These are phyloP conservation scores for Galeopterus variegatus DNA, from an alignment of 2,113 vertebrate genomes.

Conservation along the genomic window DNA sequence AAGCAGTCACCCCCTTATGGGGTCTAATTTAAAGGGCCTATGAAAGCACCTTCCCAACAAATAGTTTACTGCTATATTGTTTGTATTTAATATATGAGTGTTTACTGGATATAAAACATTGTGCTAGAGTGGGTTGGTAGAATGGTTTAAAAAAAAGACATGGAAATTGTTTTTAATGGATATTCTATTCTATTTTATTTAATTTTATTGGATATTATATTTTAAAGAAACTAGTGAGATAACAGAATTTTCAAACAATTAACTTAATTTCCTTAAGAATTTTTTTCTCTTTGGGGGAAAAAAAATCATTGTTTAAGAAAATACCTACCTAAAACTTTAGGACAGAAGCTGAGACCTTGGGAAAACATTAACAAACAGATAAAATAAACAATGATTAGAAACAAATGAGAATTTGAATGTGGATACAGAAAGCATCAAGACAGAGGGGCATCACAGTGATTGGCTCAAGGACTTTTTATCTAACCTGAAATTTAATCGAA, in stretches of 20 bases:
- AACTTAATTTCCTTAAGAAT: neutral
- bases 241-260: conserved; percentile 36
- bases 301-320: conserved; percentile 2
- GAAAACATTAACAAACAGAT: neutral
- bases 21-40: too few species aligned
- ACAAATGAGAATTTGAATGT: neutral
- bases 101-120: neutral
- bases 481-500: neutral
- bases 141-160: neutral
- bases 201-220: neutral
- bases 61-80: neutral
- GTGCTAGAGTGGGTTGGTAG: neutral
- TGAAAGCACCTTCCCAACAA: neutral
- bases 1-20: neutral
- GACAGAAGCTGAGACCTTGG: neutral
- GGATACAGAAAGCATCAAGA: neutral
- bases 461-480: neutral
- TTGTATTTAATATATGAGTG: neutral
- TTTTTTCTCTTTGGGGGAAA: neutral
- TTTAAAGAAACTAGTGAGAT: neutral
- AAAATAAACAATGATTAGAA: neutral
- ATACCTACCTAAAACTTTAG: neutral
- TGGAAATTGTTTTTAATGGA: neutral
- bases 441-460: too few species aligned
- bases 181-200: neutral